These are phyloP conservation scores for Lymantria dispar DNA, from an alignment of 2,888 invertebrate species.

Conservation along the genomic window DNA sequence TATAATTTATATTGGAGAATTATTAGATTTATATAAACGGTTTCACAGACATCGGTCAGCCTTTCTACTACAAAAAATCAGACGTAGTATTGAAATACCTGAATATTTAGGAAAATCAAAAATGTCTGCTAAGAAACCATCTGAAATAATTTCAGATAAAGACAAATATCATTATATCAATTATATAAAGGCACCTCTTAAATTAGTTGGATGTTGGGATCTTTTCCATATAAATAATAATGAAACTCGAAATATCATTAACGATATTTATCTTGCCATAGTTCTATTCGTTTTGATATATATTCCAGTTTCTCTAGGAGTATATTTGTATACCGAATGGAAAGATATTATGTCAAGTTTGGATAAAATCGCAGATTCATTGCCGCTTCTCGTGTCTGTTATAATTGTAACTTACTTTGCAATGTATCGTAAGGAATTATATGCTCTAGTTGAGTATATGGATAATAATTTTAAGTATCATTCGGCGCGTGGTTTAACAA, in stretches of 20 bases:
- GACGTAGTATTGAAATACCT: too few species aligned
- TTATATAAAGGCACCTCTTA: constrained; percentile 53
- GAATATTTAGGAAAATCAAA: not conserved
- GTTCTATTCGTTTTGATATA: constrained; percentile 53
- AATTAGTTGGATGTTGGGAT: constrained; percentile 66
- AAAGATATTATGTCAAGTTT: constrained; percentile 57
- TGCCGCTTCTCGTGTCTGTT: constrained; percentile 55
- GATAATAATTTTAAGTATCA: constrained; percentile 58
- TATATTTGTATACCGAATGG: constrained; percentile 61
- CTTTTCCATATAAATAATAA: constrained; percentile 47
- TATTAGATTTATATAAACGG: too few species aligned
- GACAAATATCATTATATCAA: constrained; percentile 39
- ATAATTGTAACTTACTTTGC: constrained; percentile 60
- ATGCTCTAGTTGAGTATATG: constrained; percentile 54
- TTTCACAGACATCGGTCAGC: too few species aligned
- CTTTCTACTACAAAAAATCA: too few species aligned
- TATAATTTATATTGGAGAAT: too few species aligned
- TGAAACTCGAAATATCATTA: constrained; percentile 41
- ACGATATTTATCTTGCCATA: constrained; percentile 51
- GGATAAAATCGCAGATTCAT: constrained; percentile 57
- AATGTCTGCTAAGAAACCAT: constrained; percentile 11
- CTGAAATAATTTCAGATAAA: constrained; percentile 4
- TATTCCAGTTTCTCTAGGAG: constrained; percentile 39
- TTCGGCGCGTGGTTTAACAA: constrained; percentile 66
- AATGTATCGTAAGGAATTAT: constrained; percentile 48